phyloP scores from a whole-genome alignment of 2,113 vertebrate genomes.

The Ochotona curzoniae region DNA sequence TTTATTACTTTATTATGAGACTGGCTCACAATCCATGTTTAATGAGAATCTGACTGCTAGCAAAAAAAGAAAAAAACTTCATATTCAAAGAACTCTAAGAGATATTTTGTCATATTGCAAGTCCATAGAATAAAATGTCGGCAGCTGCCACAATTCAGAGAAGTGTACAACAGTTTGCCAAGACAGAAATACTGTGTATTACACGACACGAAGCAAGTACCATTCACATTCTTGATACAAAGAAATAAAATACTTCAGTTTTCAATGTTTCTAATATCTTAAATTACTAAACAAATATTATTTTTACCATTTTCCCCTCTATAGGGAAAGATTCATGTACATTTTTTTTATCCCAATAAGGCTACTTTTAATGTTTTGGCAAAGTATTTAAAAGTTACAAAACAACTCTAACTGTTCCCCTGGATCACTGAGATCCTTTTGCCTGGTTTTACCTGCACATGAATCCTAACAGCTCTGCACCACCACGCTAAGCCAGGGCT shows the following conservation, averaged over 20 bases:
- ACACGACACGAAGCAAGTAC: neutral
- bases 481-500: neutral
- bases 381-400: constrained; percentile 5
- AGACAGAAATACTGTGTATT: neutral
- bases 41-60: neutral
- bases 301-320: neutral
- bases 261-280: neutral
- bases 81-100: neutral
- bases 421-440: neutral
- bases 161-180: neutral
- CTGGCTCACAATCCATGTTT: neutral
- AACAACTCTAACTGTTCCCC: neutral
- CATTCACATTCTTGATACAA: neutral
- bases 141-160: neutral
- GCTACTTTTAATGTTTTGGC: neutral
- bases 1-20: constrained; percentile 29
- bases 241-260: constrained; percentile 39
- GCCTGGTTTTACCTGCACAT: neutral
- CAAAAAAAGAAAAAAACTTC: neutral
- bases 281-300: neutral
- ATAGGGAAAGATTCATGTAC: neutral
- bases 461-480: neutral
- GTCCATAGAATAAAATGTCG: neutral
- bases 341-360: constrained; percentile 33
- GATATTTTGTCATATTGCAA: neutral